Conservation (phyloP, 2,797 vertebrate species). For the Anniella stebbinsi region DNA sequence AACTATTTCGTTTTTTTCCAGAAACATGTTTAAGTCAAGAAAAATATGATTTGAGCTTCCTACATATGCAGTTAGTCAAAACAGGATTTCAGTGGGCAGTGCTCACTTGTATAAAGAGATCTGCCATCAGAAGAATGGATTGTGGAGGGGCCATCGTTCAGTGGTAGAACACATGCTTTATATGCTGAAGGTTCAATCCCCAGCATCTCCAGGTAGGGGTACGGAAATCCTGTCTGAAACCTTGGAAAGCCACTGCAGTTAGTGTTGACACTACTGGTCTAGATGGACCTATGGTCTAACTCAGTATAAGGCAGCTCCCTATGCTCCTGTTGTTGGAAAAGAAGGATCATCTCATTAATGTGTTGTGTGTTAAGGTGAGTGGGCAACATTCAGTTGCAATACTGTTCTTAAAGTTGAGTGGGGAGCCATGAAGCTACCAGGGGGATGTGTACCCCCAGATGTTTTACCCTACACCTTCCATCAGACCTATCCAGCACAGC, state of each 20-base stretch:
- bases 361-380: not conserved
- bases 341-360: not conserved
- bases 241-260: no score
- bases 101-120: not conserved
- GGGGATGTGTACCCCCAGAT: no score
- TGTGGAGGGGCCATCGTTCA: no score
- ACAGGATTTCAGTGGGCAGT: not conserved
- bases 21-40: not conserved
- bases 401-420: not conserved
- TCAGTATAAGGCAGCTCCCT: no score
- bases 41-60: not conserved
- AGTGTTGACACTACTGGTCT: no score
- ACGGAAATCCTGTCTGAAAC: no score
- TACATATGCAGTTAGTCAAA: not conserved
- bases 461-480: no score
- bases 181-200: no score
- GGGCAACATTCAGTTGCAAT: not conserved
- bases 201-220: no score
- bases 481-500: no score
- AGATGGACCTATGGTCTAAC: no score
- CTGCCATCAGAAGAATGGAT: not conserved
- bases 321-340: not conserved
- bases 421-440: not conserved
- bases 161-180: no score
- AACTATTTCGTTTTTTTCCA: not conserved